Conservation (phyloP, 2,797 vertebrate species). For the Orientallactaga sibirica region DNA sequence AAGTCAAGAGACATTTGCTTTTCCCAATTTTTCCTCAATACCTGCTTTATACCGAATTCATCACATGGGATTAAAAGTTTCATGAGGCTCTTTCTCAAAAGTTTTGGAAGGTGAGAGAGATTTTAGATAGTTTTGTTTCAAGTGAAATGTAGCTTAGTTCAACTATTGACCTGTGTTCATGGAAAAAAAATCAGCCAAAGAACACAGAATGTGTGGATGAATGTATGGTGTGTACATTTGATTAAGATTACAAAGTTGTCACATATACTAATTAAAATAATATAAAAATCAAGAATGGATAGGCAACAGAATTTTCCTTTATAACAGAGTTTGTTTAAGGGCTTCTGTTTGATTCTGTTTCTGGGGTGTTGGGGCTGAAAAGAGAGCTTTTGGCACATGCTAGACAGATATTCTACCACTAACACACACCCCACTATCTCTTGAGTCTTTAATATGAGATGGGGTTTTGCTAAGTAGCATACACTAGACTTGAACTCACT, state of each 20-base stretch:
- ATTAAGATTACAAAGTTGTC: constrained; percentile 24
- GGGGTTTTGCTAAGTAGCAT: not conserved
- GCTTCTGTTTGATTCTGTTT: not conserved
- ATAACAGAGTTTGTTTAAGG: too few species aligned
- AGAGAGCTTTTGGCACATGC: not conserved
- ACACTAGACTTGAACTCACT: not conserved
- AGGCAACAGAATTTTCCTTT: too few species aligned
- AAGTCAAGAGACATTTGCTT: not conserved
- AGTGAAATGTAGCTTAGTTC: not conserved
- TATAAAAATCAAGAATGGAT: too few species aligned
- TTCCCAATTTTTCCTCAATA: not conserved
- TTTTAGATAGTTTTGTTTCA: not conserved
- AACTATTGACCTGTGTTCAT: not conserved
- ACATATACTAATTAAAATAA: too few species aligned
- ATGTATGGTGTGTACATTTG: not conserved
- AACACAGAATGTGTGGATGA: not conserved
- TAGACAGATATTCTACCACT: not conserved
- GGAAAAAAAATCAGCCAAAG: not conserved
- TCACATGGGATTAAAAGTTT: not conserved
- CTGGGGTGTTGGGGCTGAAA: not conserved
- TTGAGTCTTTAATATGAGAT: not conserved
- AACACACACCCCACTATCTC: too few species aligned
- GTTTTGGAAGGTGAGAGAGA: not conserved
- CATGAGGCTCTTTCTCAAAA: not conserved
- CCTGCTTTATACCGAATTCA: not conserved